Evolutionary conservation across 2,888 invertebrate species (phyloP).

Genomic region (Alviniconcha strummeri): DNA sequence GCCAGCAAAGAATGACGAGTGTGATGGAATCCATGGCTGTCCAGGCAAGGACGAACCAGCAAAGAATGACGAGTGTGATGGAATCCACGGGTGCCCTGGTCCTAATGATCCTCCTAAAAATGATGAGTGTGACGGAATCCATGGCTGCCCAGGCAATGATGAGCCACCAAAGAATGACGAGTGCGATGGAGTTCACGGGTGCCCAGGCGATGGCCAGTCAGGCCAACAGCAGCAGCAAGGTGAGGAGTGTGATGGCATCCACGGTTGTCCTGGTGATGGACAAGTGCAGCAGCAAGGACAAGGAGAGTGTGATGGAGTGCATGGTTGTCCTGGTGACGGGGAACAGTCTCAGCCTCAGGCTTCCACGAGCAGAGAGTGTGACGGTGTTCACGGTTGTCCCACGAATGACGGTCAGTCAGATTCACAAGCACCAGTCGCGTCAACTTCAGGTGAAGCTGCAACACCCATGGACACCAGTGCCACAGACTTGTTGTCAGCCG

Average conservation of each 20-base stretch:
- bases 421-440: conserved; percentile 34
- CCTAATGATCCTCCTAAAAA: conserved; percentile 31
- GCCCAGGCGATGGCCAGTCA: conserved; percentile 33
- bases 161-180: conserved; percentile 30
- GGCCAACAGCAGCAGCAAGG: conserved; percentile 19
- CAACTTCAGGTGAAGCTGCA: conserved; percentile 41
- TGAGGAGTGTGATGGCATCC: conserved; percentile 36
- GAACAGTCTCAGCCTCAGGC: conserved; percentile 20
- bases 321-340: conserved; percentile 23
- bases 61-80: conserved; percentile 38
- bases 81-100: conserved; percentile 25
- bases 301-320: conserved; percentile 37
- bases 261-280: conserved; percentile 41
- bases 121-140: conserved; percentile 36
- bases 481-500: background rate
- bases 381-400: conserved; percentile 36
- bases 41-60: conserved; percentile 33
- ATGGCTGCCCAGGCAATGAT: conserved; percentile 32
- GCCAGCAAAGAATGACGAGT: conserved; percentile 30
- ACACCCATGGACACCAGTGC: conserved; percentile 27
- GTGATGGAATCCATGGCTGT: conserved; percentile 37
- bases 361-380: conserved; percentile 31
- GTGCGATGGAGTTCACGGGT: conserved; percentile 38
- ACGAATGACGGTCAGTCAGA: conserved; percentile 21
- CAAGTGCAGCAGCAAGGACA: conserved; percentile 44